These are phyloP conservation scores for Stenichneumon culpator DNA, from an alignment of 2,888 invertebrate genomes.

Conservation along the genomic window DNA sequence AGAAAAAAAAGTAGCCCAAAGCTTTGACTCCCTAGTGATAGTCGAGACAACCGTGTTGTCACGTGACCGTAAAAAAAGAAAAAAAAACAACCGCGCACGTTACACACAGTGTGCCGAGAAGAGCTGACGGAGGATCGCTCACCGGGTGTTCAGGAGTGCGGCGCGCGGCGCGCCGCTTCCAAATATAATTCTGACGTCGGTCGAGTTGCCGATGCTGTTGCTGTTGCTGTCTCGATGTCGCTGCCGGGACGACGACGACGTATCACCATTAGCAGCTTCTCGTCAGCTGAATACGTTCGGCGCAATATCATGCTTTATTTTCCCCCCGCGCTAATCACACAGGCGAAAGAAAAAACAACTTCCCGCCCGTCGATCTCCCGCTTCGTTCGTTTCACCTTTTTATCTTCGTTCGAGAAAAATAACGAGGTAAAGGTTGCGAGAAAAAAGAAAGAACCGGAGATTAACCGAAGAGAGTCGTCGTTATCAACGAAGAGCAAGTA, in stretches of 20 bases:
- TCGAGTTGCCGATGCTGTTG: slow-evolving; percentile 46
- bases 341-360: neutral
- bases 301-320: slow-evolving; percentile 66
- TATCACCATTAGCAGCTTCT: slow-evolving; percentile 54
- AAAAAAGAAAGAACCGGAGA: neutral
- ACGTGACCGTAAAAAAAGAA: neutral
- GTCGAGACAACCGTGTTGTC: neutral
- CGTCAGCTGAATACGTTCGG: slow-evolving; percentile 50
- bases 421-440: neutral
- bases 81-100: neutral
- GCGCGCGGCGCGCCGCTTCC: slow-evolving; percentile 71
- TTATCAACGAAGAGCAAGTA: neutral
- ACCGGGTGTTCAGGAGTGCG: slow-evolving; percentile 77
- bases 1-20: too few species aligned
- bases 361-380: neutral
- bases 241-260: slow-evolving; percentile 51
- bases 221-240: slow-evolving; percentile 50
- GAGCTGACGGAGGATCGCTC: slow-evolving; percentile 65
- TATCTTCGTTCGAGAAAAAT: neutral
- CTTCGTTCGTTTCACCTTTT: neutral
- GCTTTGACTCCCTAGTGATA: too few species aligned
- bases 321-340: slow-evolving; percentile 2
- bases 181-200: slow-evolving; percentile 75
- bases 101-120: neutral
- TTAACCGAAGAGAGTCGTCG: neutral